These are phyloP conservation scores for Cardinalis cardinalis DNA, from an alignment of 2,113 vertebrate species.

Conservation along the genomic window DNA sequence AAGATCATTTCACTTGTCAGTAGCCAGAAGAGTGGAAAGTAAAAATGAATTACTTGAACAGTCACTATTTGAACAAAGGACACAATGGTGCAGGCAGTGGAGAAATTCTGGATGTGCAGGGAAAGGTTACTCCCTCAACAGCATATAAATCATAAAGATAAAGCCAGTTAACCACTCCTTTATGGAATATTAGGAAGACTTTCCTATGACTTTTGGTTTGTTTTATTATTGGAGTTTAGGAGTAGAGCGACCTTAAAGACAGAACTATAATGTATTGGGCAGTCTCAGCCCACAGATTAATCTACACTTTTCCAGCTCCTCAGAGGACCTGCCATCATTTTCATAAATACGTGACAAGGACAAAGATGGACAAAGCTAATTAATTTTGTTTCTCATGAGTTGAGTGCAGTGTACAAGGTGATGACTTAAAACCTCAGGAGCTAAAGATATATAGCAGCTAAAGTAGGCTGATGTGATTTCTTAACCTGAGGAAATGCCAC, in stretches of 20 bases:
- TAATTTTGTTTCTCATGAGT: conserved; percentile 23
- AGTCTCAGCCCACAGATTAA: conserved; percentile 4
- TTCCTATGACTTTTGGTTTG: conserved; percentile 8
- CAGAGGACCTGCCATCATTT: conserved; percentile 24
- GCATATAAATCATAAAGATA: neutral
- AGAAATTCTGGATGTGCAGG: neutral
- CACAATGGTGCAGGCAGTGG: neutral
- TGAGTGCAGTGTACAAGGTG: neutral
- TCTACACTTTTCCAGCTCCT: neutral
- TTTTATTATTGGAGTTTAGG: neutral
- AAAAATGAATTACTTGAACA: neutral
- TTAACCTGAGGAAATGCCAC: neutral
- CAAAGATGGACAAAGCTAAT: conserved; percentile 46
- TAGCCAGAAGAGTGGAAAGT: neutral
- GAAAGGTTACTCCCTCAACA: conserved; percentile 9
- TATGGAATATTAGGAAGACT: conserved; percentile 10
- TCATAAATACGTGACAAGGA: conserved; percentile 44
- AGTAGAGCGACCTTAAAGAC: conserved; percentile 13
- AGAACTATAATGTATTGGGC: neutral
- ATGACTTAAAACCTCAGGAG: conserved; percentile 10
- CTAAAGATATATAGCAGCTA: neutral
- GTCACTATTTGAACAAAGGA: neutral
- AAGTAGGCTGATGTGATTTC: conserved; percentile 19
- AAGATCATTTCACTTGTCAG: neutral
- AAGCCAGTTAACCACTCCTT: neutral